These are phyloP conservation scores for Alectoris magna DNA, from an alignment of 2,797 vertebrate species.

Conservation along the genomic window DNA sequence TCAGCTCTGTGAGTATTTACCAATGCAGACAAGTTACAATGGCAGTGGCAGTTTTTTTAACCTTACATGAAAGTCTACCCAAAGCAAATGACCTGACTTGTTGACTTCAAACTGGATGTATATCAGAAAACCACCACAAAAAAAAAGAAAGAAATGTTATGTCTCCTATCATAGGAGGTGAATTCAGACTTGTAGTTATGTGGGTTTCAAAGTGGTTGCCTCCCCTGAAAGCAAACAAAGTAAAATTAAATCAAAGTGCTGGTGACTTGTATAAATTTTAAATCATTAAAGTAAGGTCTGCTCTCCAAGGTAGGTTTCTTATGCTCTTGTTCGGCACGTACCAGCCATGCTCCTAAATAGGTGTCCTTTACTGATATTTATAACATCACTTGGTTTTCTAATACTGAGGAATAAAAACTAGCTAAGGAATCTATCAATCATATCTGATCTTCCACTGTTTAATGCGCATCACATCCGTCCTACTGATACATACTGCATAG, in stretches of 20 bases:
- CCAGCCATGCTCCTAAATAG: background rate
- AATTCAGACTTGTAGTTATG: background rate
- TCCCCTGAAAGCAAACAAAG: background rate
- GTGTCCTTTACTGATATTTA: background rate
- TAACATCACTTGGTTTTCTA: background rate
- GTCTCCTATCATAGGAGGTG: background rate
- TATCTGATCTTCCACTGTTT: background rate
- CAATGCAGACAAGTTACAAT: background rate
- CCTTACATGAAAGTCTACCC: background rate
- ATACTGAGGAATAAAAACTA: background rate
- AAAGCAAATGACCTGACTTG: background rate
- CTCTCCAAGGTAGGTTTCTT: background rate
- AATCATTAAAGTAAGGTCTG: background rate
- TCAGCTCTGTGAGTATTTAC: background rate
- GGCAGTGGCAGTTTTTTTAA: background rate
- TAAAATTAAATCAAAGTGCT: background rate
- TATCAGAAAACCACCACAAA: background rate
- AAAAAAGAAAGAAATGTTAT: background rate
- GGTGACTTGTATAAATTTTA: background rate
- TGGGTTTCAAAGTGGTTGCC: background rate
- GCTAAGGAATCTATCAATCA: background rate
- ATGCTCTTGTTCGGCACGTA: background rate
- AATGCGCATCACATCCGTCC: background rate
- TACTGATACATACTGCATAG: accelerated
- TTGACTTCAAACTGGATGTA: background rate